phyloP scores from a whole-genome alignment of 1,140 invertebrate genomes.

The Penaeus indicus region DNA sequence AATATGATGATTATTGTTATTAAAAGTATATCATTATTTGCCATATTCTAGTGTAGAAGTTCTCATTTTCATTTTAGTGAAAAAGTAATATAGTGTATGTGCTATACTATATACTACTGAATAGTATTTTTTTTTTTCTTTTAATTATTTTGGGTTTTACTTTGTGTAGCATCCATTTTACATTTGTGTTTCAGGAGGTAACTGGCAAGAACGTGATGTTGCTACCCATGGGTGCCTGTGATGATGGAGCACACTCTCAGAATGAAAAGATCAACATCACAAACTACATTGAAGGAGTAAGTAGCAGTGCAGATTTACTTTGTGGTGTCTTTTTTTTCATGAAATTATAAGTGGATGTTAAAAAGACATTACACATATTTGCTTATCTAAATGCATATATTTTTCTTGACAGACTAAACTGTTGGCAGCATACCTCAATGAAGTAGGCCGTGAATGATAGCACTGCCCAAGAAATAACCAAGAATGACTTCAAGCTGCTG shows the following conservation, averaged over 20 bases:
- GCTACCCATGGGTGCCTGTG: constrained; percentile 89
- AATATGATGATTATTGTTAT: too few species aligned
- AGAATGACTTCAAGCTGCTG: too few species aligned
- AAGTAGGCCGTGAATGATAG: constrained; percentile 63
- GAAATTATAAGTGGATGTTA: neutral
- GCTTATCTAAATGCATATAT: neutral
- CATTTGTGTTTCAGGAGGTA: constrained; percentile 68
- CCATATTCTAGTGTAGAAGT: too few species aligned
- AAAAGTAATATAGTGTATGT: too few species aligned
- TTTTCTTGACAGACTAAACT: constrained; percentile 66
- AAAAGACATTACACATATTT: neutral
- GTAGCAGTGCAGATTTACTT: constrained; percentile 67
- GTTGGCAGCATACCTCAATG: constrained; percentile 67
- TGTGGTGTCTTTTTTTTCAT: too few species aligned
- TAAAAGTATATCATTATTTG: too few species aligned
- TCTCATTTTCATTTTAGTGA: too few species aligned
- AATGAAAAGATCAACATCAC: constrained; percentile 91
- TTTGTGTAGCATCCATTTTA: neutral
- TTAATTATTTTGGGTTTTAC: too few species aligned
- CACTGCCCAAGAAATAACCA: neutral
- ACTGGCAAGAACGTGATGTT: constrained; percentile 94
- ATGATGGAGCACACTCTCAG: constrained; percentile 98
- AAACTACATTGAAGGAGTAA: constrained; percentile 96
- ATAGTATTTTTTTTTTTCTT: too few species aligned
- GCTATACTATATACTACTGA: too few species aligned